Evolutionary conservation across 2,797 vertebrate genomes (phyloP), one percentile per base, ranked within the genome.

Genomic region (Sebastiscus tertius): DNA sequence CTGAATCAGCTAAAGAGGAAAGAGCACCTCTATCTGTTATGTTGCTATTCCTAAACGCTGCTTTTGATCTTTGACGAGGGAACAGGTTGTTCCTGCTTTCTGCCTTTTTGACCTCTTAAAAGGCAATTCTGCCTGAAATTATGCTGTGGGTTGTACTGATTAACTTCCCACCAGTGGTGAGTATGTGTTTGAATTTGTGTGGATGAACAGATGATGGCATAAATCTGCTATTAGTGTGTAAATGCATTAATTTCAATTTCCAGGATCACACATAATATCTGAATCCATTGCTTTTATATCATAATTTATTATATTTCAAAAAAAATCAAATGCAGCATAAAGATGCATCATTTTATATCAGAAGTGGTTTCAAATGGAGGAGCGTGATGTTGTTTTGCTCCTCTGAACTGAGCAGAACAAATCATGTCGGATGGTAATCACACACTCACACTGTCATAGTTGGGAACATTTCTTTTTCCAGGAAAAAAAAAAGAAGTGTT

Each of bases 71-170:
- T 62, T 63, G 10, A 36, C 4, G 20, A 14, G 20, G 34, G 31
- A 14, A 11, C 42, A 61, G n/a, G 24, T 49, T 60, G 52, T 26
- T 36, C 14, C 13, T 26, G 33, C 2, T 72, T 61, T 66, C 56
- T 59, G 66, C 62, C 8, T 46, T 8, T 46, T 46, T 29, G 16
- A 24, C 56, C 74, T 70, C 39, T 33, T 65, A 42, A 80, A 86
- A 82, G 39, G 42, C 31, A 24, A 31, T 68, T 80, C 52, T 52
- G 2, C 27, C 5, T 75, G 58, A 80, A 88, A 77, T 71, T 54
- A 83, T 68, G 34, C 62, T 39, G 70, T 56, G 22, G 64, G 34
- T 68, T 52, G 70, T 16, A 4, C 34, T 42, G 24, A 82, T 79
- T 72, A 75, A 67, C 77, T 63, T 78, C 27, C 42, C 36, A 76